phyloP scores from a whole-genome alignment of 2,113 vertebrate species.

The Mesocricetus auratus region DNA sequence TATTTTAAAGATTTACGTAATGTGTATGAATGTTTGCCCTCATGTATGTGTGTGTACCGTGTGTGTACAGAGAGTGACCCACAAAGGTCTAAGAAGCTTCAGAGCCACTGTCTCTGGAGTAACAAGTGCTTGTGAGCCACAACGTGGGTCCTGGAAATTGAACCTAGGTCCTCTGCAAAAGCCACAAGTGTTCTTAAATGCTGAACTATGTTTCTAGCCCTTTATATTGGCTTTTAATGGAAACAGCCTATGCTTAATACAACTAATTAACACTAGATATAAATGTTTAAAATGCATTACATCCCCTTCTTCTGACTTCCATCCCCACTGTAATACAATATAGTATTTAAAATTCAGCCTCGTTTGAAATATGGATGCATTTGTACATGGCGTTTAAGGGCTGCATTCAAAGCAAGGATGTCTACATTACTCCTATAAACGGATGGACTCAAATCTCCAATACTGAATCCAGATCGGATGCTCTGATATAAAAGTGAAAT shows the following conservation, averaged over 20 bases:
- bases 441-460: background rate
- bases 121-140: background rate
- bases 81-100: background rate
- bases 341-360: slow-evolving; percentile 48
- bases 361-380: slow-evolving; percentile 43
- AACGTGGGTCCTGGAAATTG: background rate
- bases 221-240: slow-evolving; percentile 26
- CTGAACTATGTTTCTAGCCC: background rate
- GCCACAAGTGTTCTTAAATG: background rate
- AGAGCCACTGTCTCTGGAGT: background rate
- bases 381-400: background rate
- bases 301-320: background rate
- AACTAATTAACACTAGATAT: slow-evolving; percentile 35
- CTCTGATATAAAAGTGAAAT: background rate
- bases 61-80: background rate
- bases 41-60: background rate
- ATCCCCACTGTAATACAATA: background rate
- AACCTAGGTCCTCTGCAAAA: background rate
- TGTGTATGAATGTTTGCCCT: background rate
- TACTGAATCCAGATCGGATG: background rate
- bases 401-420: slow-evolving; percentile 18
- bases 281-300: slow-evolving; percentile 28
- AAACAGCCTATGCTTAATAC: background rate
- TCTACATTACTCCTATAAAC: background rate
- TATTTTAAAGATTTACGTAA: background rate